Conservation (phyloP, 2,113 vertebrate species). For the Lophotis ruficrista region DNA sequence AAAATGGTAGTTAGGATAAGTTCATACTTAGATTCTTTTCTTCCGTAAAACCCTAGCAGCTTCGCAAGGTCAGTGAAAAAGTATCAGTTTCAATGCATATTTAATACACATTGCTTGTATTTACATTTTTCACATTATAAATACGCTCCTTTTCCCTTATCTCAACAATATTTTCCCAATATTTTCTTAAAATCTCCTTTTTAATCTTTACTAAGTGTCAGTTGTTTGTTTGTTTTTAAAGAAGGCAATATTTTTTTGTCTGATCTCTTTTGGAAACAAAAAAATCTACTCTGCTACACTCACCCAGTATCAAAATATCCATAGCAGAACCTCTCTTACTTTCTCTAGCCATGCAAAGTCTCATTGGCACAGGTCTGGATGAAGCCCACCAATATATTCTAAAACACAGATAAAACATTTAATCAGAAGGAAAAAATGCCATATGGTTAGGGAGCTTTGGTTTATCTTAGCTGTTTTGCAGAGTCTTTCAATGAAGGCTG, state of each 20-base stretch:
- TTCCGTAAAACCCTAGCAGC: not conserved
- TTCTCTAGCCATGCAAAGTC: not conserved
- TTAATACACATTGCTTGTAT: not conserved
- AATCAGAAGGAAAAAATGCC: not conserved
- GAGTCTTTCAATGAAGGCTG: not conserved
- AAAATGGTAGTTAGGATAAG: not conserved
- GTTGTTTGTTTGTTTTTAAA: not conserved
- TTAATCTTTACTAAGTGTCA: not conserved
- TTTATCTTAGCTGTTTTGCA: not conserved
- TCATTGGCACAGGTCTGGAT: not conserved
- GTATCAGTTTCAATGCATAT: not conserved
- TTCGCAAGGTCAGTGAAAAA: not conserved
- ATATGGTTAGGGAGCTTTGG: not conserved
- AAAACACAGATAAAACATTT: not conserved
- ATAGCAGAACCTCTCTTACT: not conserved
- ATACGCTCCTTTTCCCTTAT: not conserved
- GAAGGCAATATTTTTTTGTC: not conserved
- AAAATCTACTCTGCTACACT: not conserved
- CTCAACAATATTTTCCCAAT: not conserved
- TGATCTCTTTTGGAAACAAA: not conserved
- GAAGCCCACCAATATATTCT: not conserved
- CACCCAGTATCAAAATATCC: not conserved
- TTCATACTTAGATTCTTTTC: not conserved
- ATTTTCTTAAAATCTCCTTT: slow-evolving; percentile 14
- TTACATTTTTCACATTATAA: slow-evolving; percentile 10